A percentile compares a stretch with the other conserved stretches of the same genome.
phyloP scores from a whole-genome alignment of 2,797 vertebrate genomes.

The Sebastes diploproa region DNA sequence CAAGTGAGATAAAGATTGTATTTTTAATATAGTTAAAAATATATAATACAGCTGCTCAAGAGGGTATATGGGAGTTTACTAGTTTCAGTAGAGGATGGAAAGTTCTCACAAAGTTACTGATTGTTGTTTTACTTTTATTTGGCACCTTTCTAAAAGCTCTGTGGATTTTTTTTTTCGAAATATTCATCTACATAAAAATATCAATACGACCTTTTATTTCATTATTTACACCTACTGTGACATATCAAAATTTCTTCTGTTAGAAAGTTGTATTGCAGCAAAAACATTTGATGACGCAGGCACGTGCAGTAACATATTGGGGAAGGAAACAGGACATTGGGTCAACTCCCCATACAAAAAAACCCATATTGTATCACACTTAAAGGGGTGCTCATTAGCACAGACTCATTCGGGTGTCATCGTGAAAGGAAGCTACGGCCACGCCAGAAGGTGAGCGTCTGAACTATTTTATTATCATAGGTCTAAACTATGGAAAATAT shows the following conservation, averaged over 20 bases:
- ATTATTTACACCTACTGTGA: background rate
- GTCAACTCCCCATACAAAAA: background rate
- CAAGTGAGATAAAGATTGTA: background rate
- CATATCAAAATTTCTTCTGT: background rate
- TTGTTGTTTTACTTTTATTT: no score
- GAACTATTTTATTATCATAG: background rate
- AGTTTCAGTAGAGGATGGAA: slow-evolving; percentile 91
- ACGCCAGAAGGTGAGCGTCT: slow-evolving; percentile 44
- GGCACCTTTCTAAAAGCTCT: no score
- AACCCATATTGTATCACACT: background rate
- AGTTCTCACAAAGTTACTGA: slow-evolving; percentile 23
- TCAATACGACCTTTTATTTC: background rate
- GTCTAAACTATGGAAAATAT: background rate
- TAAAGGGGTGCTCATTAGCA: background rate
- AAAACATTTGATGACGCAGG: background rate
- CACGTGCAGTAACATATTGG: background rate
- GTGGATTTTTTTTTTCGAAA: no score
- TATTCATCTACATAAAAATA: no score
- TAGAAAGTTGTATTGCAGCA: background rate
- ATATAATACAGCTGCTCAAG: slow-evolving; percentile 89
- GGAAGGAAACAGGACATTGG: slow-evolving; percentile 37
- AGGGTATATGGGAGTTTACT: slow-evolving; percentile 92
- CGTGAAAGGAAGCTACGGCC: background rate
- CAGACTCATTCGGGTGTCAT: background rate
- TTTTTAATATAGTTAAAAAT: slow-evolving; percentile 37